phyloP scores from a whole-genome alignment of 2,888 invertebrate genomes.

The Dromius quadrimaculatus region DNA sequence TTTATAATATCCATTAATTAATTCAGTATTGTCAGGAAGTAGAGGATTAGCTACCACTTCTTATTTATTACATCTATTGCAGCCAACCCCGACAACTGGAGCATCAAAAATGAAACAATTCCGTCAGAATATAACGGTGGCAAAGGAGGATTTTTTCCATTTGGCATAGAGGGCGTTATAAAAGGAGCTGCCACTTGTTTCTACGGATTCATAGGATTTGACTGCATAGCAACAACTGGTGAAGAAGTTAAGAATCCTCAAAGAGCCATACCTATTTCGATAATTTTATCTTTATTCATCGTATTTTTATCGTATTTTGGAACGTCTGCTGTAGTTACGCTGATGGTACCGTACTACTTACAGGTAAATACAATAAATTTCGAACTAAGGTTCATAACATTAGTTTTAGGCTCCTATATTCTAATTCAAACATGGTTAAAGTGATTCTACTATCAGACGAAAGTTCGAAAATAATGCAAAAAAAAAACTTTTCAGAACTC shows the following conservation, averaged over 20 bases:
- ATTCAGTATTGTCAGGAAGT: background rate
- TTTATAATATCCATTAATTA: background rate
- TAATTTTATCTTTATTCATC: conserved; percentile 83
- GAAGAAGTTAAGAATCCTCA: conserved; percentile 92
- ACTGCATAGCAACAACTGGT: conserved; percentile 88
- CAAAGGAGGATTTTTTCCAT: conserved; percentile 87
- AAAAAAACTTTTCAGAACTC: too few relatives aligned
- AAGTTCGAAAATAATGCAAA: too few relatives aligned
- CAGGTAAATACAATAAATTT: conserved; percentile 73
- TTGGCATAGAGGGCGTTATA: conserved; percentile 82
- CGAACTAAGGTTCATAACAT: too few relatives aligned
- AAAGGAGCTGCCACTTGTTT: conserved; percentile 88
- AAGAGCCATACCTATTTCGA: conserved; percentile 87
- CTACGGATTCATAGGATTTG: conserved; percentile 95
- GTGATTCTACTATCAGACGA: background rate
- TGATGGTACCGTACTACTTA: conserved; percentile 86
- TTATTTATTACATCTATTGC: conserved; percentile 35
- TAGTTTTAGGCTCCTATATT: background rate
- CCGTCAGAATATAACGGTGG: conserved; percentile 61
- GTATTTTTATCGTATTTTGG: conserved; percentile 92
- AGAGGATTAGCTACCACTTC: background rate
- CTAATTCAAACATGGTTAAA: background rate
- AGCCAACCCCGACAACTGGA: conserved; percentile 69
- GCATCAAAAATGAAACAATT: conserved; percentile 51
- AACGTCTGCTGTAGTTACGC: conserved; percentile 87